These are phyloP conservation scores for Tipula vernalis DNA, from an alignment of 2,888 invertebrate species.

Conservation along the genomic window DNA sequence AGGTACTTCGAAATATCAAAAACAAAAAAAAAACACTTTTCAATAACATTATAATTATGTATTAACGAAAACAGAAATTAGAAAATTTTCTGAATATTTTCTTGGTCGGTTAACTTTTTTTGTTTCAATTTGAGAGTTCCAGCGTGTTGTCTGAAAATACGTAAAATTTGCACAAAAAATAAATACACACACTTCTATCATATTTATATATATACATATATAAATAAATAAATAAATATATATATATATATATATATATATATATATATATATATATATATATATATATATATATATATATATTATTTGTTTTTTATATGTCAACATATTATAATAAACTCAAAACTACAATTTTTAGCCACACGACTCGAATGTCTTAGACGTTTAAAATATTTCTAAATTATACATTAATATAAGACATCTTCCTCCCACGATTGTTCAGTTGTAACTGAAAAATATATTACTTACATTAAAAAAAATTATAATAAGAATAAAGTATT, in stretches of 20 bases:
- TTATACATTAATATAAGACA: background rate
- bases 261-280: no score
- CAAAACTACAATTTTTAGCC: background rate
- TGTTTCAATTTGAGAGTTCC: background rate
- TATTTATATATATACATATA: no score
- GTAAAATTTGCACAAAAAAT: background rate
- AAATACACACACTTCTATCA: no score
- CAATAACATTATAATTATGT: background rate
- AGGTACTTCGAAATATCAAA: background rate
- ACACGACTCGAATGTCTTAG: background rate
- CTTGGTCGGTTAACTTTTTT: background rate
- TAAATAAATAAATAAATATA: no score
- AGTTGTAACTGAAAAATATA: background rate
- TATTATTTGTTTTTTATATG: background rate
- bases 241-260: no score
- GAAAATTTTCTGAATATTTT: background rate
- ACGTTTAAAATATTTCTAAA: background rate
- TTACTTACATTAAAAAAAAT: background rate
- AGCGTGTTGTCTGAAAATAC: background rate
- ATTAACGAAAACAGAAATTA: background rate
- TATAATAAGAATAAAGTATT: background rate
- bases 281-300: background rate
- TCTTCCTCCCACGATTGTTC: conserved; percentile 7
- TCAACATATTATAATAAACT: no score
- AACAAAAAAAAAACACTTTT: background rate